These are phyloP conservation scores for Anthopleura xanthogrammica DNA, from an alignment of 92 coral and sea anemone genomes.

Conservation along the genomic window DNA sequence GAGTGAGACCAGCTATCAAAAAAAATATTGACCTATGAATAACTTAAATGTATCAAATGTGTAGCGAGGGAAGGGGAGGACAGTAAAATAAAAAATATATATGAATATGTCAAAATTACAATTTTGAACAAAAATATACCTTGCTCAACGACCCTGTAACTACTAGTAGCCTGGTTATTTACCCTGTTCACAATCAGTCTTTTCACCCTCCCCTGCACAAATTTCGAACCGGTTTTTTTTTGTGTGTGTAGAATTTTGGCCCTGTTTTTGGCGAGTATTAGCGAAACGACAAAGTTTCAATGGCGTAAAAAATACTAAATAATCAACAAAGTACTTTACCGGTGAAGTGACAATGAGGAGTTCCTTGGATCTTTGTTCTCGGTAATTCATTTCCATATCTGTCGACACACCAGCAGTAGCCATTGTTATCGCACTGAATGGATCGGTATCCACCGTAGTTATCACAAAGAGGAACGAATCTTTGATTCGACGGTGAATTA, in stretches of 20 bases:
- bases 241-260: no score
- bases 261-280: background rate
- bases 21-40: background rate
- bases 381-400: constrained; percentile 85
- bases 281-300: background rate
- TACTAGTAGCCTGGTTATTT: no score
- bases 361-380: constrained; percentile 69
- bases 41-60: no score
- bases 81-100: no score
- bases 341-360: constrained; percentile 47
- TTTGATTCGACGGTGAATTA: constrained; percentile 45
- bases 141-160: no score
- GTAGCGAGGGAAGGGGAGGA: no score
- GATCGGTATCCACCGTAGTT: constrained; percentile 60
- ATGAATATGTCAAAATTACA: no score
- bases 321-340: constrained; percentile 14
- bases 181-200: no score
- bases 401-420: constrained; percentile 93
- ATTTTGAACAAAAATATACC: no score
- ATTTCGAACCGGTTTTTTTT: no score
- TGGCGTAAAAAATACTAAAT: background rate
- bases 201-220: no score
- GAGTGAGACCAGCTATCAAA: constrained; percentile 60
- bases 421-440: constrained; percentile 73
- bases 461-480: constrained; percentile 77